Base-by-base conservation (phyloP, 2,888 invertebrate genomes). In the Nematopogon swammerdamellus region DNA sequence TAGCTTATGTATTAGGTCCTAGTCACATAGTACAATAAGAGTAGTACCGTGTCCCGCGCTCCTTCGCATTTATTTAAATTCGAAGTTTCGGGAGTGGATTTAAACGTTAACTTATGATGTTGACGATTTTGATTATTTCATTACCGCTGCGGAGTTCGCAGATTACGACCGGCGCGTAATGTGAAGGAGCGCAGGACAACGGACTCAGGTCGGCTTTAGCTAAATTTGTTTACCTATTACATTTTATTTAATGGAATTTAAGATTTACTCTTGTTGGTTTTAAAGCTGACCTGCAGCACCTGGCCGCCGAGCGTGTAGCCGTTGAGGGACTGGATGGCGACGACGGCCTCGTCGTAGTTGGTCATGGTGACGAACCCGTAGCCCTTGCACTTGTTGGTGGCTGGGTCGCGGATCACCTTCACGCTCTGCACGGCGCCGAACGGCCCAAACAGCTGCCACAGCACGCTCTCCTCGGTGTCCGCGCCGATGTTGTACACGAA, bases 341-440 rank as follows among this genome's bases (percentile, higher is more conserved):
- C 92, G 56, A 95, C 89, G 53, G 97, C 95, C 77, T 97, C 97
- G 65, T 97, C 96, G 70, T 97, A 97, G 77, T 96, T 95, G 69
- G 95, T 95, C 97, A 97, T 97, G 57, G 96, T 96, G 60, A 97
- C 96, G 75, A 97, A 97, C 59, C 96, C 97, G 76, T 96, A 97
- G 56, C 97, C 97, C 83, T 96, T 97, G 83, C 97, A 97, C 77
- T 97, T 97, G 82, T 95, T 95, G 58, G 95, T 95, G 65, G 93
- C 90, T 63, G 93, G 87, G 83, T 97, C 96, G 65, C 95, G 88
- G 68, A 96, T 94, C 62, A 97, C 95, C 83, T 97, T 97, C 60
- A 97, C 96, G 81, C 92, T 93, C 80, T 96, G 94, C 65, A 97
- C 96, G 63, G 96, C 96, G 63, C 97, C 97, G 67, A 97, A 97